Base-by-base conservation (phyloP, 2,113 vertebrate species). In the Rhizomys pruinosus region DNA sequence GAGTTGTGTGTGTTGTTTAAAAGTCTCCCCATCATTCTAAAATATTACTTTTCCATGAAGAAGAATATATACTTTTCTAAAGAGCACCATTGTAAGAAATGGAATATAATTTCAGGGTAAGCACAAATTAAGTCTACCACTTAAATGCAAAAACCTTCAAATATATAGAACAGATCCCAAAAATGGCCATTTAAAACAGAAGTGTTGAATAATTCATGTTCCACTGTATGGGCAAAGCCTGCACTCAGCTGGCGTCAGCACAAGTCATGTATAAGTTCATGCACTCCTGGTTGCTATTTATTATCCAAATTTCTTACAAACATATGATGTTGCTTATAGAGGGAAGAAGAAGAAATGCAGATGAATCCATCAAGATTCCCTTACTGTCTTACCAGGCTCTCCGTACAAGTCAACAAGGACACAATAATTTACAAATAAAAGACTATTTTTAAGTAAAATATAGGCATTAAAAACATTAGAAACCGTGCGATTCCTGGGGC, bases 151-250 rank as follows among this genome's bases (percentile, higher is more conserved):
- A 95, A 93, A 37, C 66, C n/a, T 42, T 87, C 92, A 91, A 78
- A 78, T 81, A 79, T 68, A 93, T 73, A 95, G 79, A 89, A 44
- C 89, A 68, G 84, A 73, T 93, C 91, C 94, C 79, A 81, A 91
- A 97, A 95, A 87, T 91, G 74, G 66, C 74, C 89, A 77, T 84
- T 94, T 85, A 90, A 87, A n/a, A 92, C 23, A 55, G 47, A 93
- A 93, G 17, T 71, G n/a, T 74, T 95, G 71, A 96, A 87, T 94
- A 94, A 96, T 94, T 95, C 92, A 85, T 93, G 80, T 25, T 27
- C 29, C 73, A 77, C 90, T 78, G 55, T 85, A 64, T 63, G 92
- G 74, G 78, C 81, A 94, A 93, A 94, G 59, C 77, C 84, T 87
- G 68, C 25, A 59, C 61, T 76, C 69, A 74, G 19, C 9, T 95